phyloP scores from a whole-genome alignment of 2,113 vertebrate species.

The Corythaixoides concolor region DNA sequence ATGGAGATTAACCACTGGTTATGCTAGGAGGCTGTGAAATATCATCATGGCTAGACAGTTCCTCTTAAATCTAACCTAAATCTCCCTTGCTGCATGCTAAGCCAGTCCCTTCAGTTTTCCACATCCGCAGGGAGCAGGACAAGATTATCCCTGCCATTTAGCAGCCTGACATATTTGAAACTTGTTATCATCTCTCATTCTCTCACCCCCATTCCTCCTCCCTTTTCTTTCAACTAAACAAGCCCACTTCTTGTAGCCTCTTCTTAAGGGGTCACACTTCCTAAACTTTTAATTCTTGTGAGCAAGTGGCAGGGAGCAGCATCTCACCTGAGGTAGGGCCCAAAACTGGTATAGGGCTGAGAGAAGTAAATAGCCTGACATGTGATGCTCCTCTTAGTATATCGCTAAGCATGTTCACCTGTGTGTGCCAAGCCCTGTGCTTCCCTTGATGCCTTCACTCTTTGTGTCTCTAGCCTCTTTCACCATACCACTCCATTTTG shows the following conservation, averaged over 20 bases:
- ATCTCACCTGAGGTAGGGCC: background rate
- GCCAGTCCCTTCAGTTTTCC: background rate
- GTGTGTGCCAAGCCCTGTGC: background rate
- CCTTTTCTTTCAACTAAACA: background rate
- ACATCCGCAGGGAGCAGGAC: background rate
- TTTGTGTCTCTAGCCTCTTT: background rate
- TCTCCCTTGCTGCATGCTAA: background rate
- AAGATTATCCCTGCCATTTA: background rate
- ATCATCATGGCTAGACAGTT: background rate
- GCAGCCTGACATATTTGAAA: constrained; percentile 1
- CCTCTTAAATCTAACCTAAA: background rate
- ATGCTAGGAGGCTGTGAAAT: no score
- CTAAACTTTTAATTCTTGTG: background rate
- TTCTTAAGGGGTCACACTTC: background rate
- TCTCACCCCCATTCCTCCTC: background rate
- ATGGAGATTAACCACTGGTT: background rate
- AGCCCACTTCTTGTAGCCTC: background rate
- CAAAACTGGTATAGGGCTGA: background rate
- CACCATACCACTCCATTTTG: background rate
- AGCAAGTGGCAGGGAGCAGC: background rate
- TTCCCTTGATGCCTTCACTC: background rate
- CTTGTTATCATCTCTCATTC: background rate
- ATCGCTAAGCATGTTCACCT: background rate
- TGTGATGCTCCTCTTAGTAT: background rate
- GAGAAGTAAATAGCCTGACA: background rate